Percentiles rank a stretch among this genome's conserved stretches.
Conservation (phyloP, 1,140 invertebrate genomes). For the Pseudobourletiella spinata region DNA sequence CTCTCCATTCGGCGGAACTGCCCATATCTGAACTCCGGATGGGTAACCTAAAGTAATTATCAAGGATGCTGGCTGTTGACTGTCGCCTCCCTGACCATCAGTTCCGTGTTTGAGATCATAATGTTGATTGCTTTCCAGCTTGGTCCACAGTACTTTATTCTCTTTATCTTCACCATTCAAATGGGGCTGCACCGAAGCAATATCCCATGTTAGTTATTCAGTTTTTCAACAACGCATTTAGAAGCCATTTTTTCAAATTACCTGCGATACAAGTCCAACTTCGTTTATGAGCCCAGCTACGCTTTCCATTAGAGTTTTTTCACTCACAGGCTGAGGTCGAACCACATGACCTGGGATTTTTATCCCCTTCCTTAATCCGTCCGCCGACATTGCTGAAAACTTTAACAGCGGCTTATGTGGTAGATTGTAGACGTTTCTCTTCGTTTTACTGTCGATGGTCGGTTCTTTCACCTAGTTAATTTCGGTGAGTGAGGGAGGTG, state of each 20-base stretch:
- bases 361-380: conserved; percentile 9
- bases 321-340: conserved; percentile 77
- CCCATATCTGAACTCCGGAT: background rate
- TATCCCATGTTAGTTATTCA: too few relatives aligned
- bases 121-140: conserved; percentile 51
- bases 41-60: background rate
- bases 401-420: too few relatives aligned
- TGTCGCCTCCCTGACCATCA: background rate
- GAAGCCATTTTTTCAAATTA: conserved; percentile 37
- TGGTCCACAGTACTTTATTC: conserved; percentile 51
- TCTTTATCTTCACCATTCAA: conserved; percentile 38
- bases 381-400: conserved; percentile 29
- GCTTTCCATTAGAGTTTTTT: conserved; percentile 85
- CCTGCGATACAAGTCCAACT: conserved; percentile 66
- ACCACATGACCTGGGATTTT: conserved; percentile 45
- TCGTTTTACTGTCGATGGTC: too few relatives aligned
- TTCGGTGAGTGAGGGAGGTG: too few relatives aligned
- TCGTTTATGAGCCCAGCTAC: conserved; percentile 94
- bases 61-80: background rate
- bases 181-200: conserved; percentile 51
- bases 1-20: background rate
- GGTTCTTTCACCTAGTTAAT: too few relatives aligned
- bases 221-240: too few relatives aligned
- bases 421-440: too few relatives aligned
- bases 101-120: conserved; percentile 25